Evolutionary conservation across 2,113 vertebrate species (phyloP).

Genomic region (Catharus minimus): DNA sequence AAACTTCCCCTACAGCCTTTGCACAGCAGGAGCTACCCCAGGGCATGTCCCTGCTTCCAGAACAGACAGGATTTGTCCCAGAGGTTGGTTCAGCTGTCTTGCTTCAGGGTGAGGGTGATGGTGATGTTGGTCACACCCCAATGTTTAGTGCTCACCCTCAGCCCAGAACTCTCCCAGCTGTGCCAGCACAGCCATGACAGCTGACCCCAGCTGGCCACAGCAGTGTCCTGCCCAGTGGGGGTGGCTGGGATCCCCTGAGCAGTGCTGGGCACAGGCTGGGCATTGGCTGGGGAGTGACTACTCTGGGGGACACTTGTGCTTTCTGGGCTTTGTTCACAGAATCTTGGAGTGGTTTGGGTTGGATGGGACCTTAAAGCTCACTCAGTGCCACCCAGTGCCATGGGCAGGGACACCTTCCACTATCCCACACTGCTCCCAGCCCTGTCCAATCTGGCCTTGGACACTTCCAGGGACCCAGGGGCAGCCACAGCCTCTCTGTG

Average conservation of each 20-base stretch:
- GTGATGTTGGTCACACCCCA: background rate
- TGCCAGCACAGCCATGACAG: background rate
- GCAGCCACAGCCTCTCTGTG: background rate
- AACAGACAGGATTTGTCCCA: background rate
- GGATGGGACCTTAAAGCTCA: background rate
- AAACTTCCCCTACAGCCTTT: fast-evolving
- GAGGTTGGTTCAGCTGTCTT: background rate
- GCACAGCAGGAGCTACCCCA: background rate
- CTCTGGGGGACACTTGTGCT: background rate
- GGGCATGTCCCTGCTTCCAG: background rate
- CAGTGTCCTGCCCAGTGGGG: background rate
- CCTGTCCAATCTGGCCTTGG: fast-evolving
- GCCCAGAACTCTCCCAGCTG: background rate
- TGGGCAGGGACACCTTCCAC: background rate
- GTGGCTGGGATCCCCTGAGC: fast-evolving
- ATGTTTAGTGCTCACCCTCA: background rate
- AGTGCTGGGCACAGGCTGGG: background rate
- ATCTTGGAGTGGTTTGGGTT: background rate
- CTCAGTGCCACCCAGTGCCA: background rate
- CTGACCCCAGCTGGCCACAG: background rate
- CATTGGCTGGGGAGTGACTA: background rate
- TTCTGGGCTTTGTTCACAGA: background rate
- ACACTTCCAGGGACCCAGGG: background rate
- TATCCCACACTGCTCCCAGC: fast-evolving
- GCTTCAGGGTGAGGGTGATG: background rate